Evolutionary conservation across 2,888 invertebrate genomes (phyloP), one percentile per base, ranked within the genome.

Genomic region (Troides helena): DNA sequence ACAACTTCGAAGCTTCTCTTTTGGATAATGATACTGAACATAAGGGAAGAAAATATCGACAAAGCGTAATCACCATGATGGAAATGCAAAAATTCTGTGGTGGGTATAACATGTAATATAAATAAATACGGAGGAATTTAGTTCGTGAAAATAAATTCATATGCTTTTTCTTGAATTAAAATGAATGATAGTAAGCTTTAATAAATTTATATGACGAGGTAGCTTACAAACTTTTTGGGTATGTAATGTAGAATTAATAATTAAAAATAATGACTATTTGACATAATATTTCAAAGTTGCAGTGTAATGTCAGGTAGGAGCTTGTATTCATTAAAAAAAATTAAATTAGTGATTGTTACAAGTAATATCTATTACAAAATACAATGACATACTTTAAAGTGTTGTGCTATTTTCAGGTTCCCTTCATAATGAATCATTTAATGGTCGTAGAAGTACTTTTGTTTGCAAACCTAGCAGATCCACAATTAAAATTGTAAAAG

Each of bases 21-120:
- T 72, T 94, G 57, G 90, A 93, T 60, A 83, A 86, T 74, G 87
- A 86, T 56, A 68, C 81, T 21, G 85, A 87, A 2, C 86, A 68
- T 25, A 92, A 94, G 81, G 94, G 94, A 7, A 87, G 93, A 76
- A 94, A 92, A 72, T 94, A 94, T 80, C 89, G 93, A 39, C 85
- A 93, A 71, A 94, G 94, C 82, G 92, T 94, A 18, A 87, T 90
- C 43, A 83, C 81, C 73, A 87, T 94, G 7, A 87, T 94, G 81
- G 90, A 92, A 78, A 90, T 93, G 88, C 94, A 94, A 80, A 88
- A 86, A 57, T 71, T 74, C 62, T 78, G 79, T 85, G 86, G 92
- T 93, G 87, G 53, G 53, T n/a, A 53, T n/a, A n/a, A n/a, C 12
- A 53, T 53, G n/a, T n/a, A 53, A 8, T 18, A 18, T 2, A 53